Evolutionary conservation across 2,797 vertebrate genomes (phyloP).

Genomic region (Acrossocheilus fasciatus): DNA sequence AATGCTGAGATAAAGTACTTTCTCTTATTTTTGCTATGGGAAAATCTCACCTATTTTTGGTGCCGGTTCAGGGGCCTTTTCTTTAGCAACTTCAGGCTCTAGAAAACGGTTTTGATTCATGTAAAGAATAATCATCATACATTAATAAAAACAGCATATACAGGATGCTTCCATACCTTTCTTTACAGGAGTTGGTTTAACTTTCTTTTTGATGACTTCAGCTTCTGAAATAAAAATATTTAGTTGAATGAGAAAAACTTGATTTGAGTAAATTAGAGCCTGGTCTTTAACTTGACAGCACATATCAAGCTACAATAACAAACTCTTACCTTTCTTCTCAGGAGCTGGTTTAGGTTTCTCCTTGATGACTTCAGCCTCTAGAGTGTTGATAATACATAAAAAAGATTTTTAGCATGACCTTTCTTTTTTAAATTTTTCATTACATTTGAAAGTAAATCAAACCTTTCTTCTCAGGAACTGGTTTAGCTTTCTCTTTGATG

Average conservation of each 20-base stretch:
- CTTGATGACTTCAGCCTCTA: constrained; percentile 46
- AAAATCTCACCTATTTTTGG: constrained; percentile 30
- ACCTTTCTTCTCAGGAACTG: constrained; percentile 66
- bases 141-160: background rate
- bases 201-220: constrained; percentile 47
- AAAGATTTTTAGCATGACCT: background rate
- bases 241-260: background rate
- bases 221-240: constrained; percentile 11
- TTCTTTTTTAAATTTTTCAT: background rate
- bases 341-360: constrained; percentile 23
- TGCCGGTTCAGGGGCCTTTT: constrained; percentile 28
- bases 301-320: background rate
- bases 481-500: constrained; percentile 64
- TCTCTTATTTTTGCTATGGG: background rate
- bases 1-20: background rate
- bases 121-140: background rate
- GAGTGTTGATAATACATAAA: background rate
- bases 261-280: background rate
- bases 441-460: background rate
- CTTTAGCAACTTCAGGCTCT: constrained; percentile 41
- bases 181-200: constrained; percentile 60
- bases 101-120: background rate
- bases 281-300: background rate
- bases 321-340: constrained; percentile 64
- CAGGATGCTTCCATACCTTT: constrained; percentile 61